Conservation (phyloP, 2,113 vertebrate species). For the Tyto alba region DNA sequence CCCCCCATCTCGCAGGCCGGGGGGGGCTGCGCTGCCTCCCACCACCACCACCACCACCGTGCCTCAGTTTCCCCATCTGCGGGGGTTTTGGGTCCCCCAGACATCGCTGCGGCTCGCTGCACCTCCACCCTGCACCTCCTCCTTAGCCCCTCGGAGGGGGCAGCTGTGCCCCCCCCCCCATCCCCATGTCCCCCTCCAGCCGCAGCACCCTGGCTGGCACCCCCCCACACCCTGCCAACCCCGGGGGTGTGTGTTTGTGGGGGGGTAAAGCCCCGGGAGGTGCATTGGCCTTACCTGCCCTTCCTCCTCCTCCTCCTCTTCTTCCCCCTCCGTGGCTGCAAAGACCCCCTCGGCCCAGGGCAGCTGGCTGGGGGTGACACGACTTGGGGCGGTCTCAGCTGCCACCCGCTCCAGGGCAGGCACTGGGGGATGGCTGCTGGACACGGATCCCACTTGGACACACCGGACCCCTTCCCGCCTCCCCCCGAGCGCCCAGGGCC, state of each 20-base stretch:
- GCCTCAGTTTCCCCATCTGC: background rate
- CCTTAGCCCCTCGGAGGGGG: background rate
- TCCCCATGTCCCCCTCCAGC: background rate
- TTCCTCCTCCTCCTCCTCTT: background rate
- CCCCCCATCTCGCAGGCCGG: too few relatives aligned
- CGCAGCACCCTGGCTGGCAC: background rate
- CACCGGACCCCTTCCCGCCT: background rate
- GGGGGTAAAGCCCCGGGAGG: background rate
- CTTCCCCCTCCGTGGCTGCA: background rate
- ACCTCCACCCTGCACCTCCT: too few relatives aligned
- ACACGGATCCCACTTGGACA: background rate
- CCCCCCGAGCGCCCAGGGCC: fast-evolving
- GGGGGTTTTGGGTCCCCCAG: background rate
- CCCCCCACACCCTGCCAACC: background rate
- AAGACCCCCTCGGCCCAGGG: background rate
- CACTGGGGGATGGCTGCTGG: background rate
- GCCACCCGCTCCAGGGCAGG: background rate
- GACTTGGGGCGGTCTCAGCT: background rate
- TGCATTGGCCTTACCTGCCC: background rate
- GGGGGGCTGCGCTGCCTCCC: too few relatives aligned
- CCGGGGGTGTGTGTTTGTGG: too few relatives aligned
- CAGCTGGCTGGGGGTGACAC: background rate
- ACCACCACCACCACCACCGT: too few relatives aligned
- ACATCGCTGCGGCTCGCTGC: background rate
- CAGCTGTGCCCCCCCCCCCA: too few relatives aligned